Base-by-base conservation (phyloP, 2,888 invertebrate genomes). In the Pandemis heparana region DNA sequence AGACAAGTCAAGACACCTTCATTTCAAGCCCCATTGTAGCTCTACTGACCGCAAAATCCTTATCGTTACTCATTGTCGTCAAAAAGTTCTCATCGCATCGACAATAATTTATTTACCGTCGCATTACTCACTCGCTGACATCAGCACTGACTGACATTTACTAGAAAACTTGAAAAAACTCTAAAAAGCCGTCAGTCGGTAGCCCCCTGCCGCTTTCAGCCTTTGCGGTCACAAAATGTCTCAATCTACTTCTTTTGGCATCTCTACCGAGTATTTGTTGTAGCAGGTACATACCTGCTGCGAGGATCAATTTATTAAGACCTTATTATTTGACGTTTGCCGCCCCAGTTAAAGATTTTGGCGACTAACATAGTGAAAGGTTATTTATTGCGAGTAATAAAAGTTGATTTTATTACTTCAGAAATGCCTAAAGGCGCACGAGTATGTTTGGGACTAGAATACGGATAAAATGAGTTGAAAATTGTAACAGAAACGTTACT, bases 221-320 rank as follows among this genome's bases (percentile, higher is more conserved):
- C 87, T 90, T 92, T 94, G 93, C 92, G 93, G 94, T 92, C 84
- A 82, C 87, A 89, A 88, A 90, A 91, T 86, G 90, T 91, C 91
- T 92, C 92, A 91, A 92, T 92, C 88, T 86, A 81, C 41, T 69
- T 72, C 69, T 74, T 32, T 69, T 46, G 61, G 8, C 51, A 61
- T 32, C 41, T 46, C 41, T 70, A 68, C 73, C 63, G 18, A 73
- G 73, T 64, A 73, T 73, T 62, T 16, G 56, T 63, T 68, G 23
- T 62, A 8, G 82, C 83, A 83, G 85, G 82, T 85, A 86, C 79
- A 77, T 74, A 67, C 93, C 89, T 80, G 92, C 92, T 91, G 93
- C 61, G 92, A 75, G 75, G 79, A 86, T 87, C 85, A 86, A 90
- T 91, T 86, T 87, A 87, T 84, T 80, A 79, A 79, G 77, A 77